A percentile compares a stretch with the other conserved stretches of the same genome.
Conservation (phyloP, 2,113 vertebrate genomes). For the Charadrius vociferus region DNA sequence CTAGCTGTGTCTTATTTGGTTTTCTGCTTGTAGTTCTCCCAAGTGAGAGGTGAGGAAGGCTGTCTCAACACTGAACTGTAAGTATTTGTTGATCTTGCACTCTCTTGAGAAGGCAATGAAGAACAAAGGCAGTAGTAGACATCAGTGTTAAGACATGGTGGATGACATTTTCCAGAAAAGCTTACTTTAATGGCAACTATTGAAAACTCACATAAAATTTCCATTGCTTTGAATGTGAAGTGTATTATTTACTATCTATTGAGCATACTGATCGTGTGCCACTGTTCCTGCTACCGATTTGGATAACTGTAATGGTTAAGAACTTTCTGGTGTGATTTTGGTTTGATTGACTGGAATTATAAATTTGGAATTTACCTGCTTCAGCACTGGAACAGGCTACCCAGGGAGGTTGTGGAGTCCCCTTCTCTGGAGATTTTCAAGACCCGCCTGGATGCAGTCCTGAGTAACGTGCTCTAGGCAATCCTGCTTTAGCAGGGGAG, state of each 20-base stretch:
- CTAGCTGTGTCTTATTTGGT: not conserved
- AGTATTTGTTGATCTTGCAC: conserved; percentile 49
- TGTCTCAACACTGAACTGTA: conserved; percentile 74
- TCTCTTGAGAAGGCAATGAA: not conserved
- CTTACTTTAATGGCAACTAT: not conserved
- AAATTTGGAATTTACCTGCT: not conserved
- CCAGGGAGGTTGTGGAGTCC: too few species aligned
- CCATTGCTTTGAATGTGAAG: not conserved
- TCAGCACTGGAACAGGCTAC: too few species aligned
- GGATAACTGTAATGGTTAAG: not conserved
- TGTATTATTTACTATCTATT: not conserved
- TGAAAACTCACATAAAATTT: not conserved
- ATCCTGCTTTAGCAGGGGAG: too few species aligned
- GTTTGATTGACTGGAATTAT: not conserved
- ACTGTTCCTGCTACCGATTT: not conserved
- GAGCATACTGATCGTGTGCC: not conserved
- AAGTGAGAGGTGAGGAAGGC: conserved; percentile 68
- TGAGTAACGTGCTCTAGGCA: too few species aligned
- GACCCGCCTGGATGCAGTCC: too few species aligned
- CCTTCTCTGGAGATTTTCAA: too few species aligned
- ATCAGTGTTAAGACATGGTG: not conserved
- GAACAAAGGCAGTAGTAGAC: not conserved
- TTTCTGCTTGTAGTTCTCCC: conserved; percentile 64
- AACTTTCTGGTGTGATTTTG: not conserved
- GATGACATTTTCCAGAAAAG: not conserved